Evolutionary conservation across 2,888 invertebrate genomes (phyloP).

Genomic region (Artemia sinica): DNA sequence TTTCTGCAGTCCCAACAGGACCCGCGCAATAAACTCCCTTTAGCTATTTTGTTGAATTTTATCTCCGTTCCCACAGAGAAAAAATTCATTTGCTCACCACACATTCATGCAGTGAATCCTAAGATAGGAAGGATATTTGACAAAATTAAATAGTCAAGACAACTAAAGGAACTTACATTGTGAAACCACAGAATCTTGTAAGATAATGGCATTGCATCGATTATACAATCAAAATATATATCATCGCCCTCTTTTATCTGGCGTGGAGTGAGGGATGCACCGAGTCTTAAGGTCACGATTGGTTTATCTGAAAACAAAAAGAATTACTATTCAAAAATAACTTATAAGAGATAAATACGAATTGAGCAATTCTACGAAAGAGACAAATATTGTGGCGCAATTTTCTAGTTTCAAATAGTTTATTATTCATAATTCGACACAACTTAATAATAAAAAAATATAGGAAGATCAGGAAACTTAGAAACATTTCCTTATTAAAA

Average conservation of each 20-base stretch:
- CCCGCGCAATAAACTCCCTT: too few relatives aligned
- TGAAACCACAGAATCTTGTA: slow-evolving; percentile 5
- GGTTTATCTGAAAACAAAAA: slow-evolving; percentile 3
- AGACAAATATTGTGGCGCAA: too few relatives aligned
- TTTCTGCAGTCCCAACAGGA: too few relatives aligned
- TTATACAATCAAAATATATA: slow-evolving; percentile 3
- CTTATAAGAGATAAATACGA: too few relatives aligned
- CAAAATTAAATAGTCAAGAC: neutral
- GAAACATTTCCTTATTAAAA: too few relatives aligned
- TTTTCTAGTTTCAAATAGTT: too few relatives aligned
- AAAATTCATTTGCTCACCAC: neutral
- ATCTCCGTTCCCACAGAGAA: too few relatives aligned
- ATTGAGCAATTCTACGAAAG: too few relatives aligned
- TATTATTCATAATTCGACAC: too few relatives aligned
- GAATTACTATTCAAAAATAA: neutral
- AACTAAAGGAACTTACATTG: neutral
- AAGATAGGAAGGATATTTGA: neutral
- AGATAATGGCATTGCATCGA: neutral
- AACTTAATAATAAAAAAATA: too few relatives aligned
- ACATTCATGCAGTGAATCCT: neutral
- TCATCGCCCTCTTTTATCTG: slow-evolving; percentile 11
- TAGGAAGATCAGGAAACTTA: too few relatives aligned
- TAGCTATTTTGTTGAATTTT: too few relatives aligned
- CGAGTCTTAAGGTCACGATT: neutral
- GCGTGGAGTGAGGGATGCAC: neutral